Conservation (phyloP, 2,797 vertebrate genomes). For the Lycodopsis pacificus region DNA sequence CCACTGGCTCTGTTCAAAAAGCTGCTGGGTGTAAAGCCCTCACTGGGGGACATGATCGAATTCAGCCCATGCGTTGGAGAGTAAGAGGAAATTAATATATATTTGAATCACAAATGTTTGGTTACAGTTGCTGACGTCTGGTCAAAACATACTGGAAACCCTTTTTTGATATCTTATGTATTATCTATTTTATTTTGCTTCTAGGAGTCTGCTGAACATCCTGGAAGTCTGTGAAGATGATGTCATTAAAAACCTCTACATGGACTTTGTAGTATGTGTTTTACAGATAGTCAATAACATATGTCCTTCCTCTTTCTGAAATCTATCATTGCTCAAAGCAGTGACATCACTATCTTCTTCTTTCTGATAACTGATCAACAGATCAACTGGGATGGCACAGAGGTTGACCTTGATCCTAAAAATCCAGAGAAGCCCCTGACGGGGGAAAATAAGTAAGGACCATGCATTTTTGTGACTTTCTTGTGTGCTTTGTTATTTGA, state of each 20-base stretch:
- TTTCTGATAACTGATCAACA: conserved; percentile 30
- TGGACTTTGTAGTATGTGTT: conserved; percentile 87
- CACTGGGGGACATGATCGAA: conserved; percentile 89
- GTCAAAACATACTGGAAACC: not conserved
- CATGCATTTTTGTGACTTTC: not conserved
- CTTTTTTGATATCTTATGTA: not conserved
- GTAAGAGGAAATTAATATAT: conserved; percentile 55
- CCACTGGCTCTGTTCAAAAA: conserved; percentile 94
- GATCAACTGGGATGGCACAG: conserved; percentile 59
- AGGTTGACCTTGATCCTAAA: conserved; percentile 67
- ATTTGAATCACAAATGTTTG: not conserved
- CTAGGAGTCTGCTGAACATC: conserved; percentile 88
- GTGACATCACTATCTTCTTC: not conserved
- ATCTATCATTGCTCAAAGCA: not conserved
- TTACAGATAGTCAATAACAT: not conserved
- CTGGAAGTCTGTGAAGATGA: conserved; percentile 85
- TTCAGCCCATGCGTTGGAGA: conserved; percentile 85
- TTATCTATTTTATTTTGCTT: conserved; percentile 3
- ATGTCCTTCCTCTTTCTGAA: not conserved
- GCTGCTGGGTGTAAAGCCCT: conserved; percentile 86
- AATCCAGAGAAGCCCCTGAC: conserved; percentile 68
- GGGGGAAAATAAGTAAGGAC: conserved; percentile 70
- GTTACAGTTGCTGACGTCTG: not conserved
- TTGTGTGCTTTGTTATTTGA: conserved; percentile 7
- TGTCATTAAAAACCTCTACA: conserved; percentile 78